Evolutionary conservation across 2,888 invertebrate genomes (phyloP).

Genomic region (Torymus texanus): DNA sequence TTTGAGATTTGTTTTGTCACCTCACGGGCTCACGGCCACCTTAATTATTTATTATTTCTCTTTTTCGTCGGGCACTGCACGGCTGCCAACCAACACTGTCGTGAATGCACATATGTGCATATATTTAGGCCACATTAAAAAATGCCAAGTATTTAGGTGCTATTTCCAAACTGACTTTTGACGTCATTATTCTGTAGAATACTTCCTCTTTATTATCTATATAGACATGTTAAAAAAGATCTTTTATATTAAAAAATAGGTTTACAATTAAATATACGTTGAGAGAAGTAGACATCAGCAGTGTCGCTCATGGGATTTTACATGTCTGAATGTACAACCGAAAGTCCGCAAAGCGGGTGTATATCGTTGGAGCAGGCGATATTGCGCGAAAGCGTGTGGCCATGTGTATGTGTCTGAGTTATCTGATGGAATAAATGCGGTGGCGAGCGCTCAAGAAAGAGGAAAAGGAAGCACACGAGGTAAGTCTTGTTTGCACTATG

Average conservation of each 20-base stretch:
- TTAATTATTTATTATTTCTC: conserved; percentile 19
- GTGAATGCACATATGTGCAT: not conserved
- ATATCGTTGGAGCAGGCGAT: no score
- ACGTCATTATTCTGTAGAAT: no score
- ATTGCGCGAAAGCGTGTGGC: no score
- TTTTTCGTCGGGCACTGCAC: not conserved
- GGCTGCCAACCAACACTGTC: conserved; percentile 8
- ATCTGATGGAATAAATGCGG: conserved; percentile 49
- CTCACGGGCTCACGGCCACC: not conserved
- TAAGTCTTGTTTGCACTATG: conserved; percentile 50
- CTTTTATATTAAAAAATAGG: no score
- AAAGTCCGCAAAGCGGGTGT: no score
- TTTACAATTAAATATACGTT: no score
- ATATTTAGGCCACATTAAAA: not conserved
- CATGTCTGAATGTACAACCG: no score
- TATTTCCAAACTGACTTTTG: no score
- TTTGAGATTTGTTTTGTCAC: not conserved
- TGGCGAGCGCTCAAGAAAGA: conserved; percentile 28
- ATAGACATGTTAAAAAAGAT: not conserved
- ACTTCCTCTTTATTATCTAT: no score
- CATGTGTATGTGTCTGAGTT: not conserved
- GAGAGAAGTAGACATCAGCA: no score
- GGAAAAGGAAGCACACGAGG: conserved; percentile 47
- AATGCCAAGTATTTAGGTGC: no score
- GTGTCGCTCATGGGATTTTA: no score